Percentiles rank a stretch among this genome's conserved stretches.
phyloP scores from a whole-genome alignment of 92 coral and sea anemone species.

The Epizoanthus illoricatus region DNA sequence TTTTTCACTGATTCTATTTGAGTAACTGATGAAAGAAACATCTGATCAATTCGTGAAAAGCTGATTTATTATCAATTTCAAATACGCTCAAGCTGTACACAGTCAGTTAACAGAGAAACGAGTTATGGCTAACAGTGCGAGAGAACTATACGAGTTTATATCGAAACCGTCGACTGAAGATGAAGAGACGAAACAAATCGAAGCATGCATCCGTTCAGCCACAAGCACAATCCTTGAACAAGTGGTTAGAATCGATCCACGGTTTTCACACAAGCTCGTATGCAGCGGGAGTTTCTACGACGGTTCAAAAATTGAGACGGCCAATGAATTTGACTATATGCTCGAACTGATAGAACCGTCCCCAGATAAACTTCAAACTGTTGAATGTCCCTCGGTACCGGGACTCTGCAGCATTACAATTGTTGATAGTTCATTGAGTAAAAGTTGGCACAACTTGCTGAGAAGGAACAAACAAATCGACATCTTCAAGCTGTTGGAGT shows the following conservation, averaged over 20 bases:
- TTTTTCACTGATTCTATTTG: no score
- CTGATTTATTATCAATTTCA: no score
- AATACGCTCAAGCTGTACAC: no score
- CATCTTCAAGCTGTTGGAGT: background rate
- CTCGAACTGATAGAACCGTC: background rate
- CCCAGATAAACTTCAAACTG: slow-evolving; percentile 10
- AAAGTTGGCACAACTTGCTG: background rate
- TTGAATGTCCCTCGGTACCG: background rate
- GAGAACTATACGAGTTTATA: no score
- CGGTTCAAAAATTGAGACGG: slow-evolving; percentile 10
- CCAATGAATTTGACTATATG: slow-evolving; percentile 22
- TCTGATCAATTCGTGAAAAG: no score
- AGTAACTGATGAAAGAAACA: no score
- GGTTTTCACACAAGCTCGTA: slow-evolving; percentile 3
- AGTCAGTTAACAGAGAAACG: no score
- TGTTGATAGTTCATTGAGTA: background rate
- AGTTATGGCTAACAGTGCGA: no score
- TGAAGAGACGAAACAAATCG: background rate
- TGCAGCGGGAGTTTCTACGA: slow-evolving; percentile 23
- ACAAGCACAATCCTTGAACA: background rate
- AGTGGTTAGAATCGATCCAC: background rate
- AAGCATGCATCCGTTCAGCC: background rate
- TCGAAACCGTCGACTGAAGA: background rate
- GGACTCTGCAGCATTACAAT: slow-evolving; percentile 2
- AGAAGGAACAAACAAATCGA: slow-evolving; percentile 8